Evolutionary conservation across 2,888 invertebrate species (phyloP), one percentile per base, ranked within the genome.

Genomic region (Apodemia duryi): DNA sequence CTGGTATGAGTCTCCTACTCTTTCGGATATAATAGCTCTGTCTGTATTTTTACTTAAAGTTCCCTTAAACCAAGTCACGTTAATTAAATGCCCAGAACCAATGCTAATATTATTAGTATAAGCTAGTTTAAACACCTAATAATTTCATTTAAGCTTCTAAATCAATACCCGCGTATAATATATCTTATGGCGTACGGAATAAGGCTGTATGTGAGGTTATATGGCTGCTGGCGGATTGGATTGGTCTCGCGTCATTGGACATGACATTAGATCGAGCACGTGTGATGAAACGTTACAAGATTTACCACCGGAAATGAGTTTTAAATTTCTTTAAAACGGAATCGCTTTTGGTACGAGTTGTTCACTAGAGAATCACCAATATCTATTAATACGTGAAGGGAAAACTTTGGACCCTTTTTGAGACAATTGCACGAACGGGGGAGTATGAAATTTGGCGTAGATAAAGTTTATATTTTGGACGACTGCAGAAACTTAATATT

Each of bases 191-290:
- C 75, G 73, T 71, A 67, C 73, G 73, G 70, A 71, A 76, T 87
- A 89, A 77, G 87, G 86, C 84, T 87, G 86, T 73, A 73, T 74
- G 75, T 63, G 79, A 75, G 72, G 79, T 87, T 87, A 78, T 88
- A 88, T 83, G 88, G 88, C 86, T 88, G 86, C 87, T 77, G 77
- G 72, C 74, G 76, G 75, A 77, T 86, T 81, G 85, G 85, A 83
- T 85, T 86, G 79, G 75, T 79, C 76, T 74, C 77, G 76, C 82
- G 85, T 86, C 85, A 85, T 80, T 82, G 82, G 80, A 85, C 84
- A 84, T 84, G 83, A 82, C 83, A 78, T 83, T 84, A 84, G 57
- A 60, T 68, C 46, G 73, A 72, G 73, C 88, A 87, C 86, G 86
- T 86, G 86, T 76, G 77, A 64, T 29, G 57, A 13, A 32, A 57